Percentiles rank a stretch among this genome's conserved stretches.
Evolutionary conservation across 1,140 invertebrate genomes (phyloP).

Genomic region (Meloidogyne hapla): DNA sequence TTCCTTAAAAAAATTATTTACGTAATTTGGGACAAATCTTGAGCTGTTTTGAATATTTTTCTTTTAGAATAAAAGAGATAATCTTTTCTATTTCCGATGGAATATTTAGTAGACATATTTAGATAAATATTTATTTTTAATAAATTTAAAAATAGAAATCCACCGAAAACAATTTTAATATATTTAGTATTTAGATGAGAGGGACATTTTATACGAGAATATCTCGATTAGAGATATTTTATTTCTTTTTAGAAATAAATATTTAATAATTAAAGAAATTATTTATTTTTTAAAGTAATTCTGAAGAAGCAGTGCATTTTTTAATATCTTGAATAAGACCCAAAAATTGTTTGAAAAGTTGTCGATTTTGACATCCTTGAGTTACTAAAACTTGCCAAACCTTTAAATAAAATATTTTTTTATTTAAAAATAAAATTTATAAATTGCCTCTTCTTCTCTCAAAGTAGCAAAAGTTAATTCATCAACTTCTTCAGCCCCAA

Average conservation of each 20-base stretch:
- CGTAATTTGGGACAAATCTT: not conserved
- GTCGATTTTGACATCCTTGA: constrained; percentile 15
- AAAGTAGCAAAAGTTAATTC: constrained; percentile 22
- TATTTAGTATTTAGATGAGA: too few species aligned
- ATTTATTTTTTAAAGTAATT: constrained; percentile 23
- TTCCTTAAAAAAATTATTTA: not conserved
- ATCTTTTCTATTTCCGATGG: not conserved
- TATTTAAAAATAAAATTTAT: not conserved
- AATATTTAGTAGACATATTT: not conserved
- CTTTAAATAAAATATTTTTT: constrained; percentile 13
- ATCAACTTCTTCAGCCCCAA: constrained; percentile 29
- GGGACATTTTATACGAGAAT: too few species aligned
- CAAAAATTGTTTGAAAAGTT: constrained; percentile 13
- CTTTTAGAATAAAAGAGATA: not conserved
- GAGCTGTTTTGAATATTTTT: not conserved
- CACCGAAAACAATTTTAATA: too few species aligned
- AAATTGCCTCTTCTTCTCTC: constrained; percentile 18
- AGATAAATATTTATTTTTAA: not conserved
- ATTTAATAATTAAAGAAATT: not conserved
- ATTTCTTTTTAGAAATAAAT: too few species aligned
- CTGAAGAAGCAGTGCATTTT: constrained; percentile 20
- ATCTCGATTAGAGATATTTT: too few species aligned
- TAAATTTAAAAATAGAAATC: not conserved
- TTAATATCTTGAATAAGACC: constrained; percentile 19
- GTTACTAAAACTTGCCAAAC: constrained; percentile 11